Base-by-base conservation (phyloP, 2,797 vertebrate genomes). In the Geotrypetes seraphini region DNA sequence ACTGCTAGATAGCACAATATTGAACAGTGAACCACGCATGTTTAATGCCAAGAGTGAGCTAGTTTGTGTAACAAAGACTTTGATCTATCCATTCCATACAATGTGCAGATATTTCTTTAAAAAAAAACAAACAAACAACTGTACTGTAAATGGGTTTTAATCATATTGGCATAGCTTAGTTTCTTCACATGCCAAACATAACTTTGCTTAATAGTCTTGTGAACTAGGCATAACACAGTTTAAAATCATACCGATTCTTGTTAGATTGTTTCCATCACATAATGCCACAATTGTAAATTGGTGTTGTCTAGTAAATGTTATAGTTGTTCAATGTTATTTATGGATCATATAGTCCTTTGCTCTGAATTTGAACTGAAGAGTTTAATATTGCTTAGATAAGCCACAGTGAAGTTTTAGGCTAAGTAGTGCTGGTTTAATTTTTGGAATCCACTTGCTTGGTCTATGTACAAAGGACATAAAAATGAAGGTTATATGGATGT, bases 371-470 rank as follows among this genome's bases (percentile, higher is more conserved):
- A 24, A 44, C 24, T 47, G 31, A 52, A 56, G 39, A 25, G 32
- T 53, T 47, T 41, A 46, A 25, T 47, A 15, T 43, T 50, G 37
- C 19, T 48, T 59, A 63, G 22, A 65, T 62, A 42, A 12, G 30
- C 39, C 22, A 47, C 18, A n/a, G 13, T 38, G 50, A 53, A 36
- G 8, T n/a, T 42, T 42, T 53, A 63, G 34, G 46, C 47, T 28
- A 58, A 62, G 31, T 36, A 27, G 37, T 40, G 37, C 12, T 60
- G 19, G 3, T 51, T 24, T 47, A 51, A 47, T 38, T 39, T 25
- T 71, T 58, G 38, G 46, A 44, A 65, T 54, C 36, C 33, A 58
- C 31, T 46, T 41, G 40, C 37, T 57, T 36, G 60, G 34, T 51
- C 39, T 36, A 43, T n/a, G n/a, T n/a, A n/a, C n/a, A n/a, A n/a